Conservation (phyloP, 2,888 invertebrate genomes). For the Noctua janthe region DNA sequence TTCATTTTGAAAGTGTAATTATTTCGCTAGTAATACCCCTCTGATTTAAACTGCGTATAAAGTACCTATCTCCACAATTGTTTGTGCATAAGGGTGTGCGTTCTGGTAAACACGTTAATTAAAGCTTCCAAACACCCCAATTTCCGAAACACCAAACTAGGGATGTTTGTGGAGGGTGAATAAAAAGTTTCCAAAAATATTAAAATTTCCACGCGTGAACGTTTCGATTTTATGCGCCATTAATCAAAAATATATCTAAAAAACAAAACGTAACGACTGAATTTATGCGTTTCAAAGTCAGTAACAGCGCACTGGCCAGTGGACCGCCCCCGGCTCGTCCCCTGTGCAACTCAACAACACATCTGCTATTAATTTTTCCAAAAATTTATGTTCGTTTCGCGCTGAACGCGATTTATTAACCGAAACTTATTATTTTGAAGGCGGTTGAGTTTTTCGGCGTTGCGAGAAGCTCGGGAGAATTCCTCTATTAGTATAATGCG, state of each 20-base stretch:
- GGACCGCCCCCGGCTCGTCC: conserved; percentile 76
- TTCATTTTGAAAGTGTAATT: conserved; percentile 58
- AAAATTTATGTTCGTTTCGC: conserved; percentile 86
- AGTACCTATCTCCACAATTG: conserved; percentile 63
- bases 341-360: conserved; percentile 86
- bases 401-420: conserved; percentile 87
- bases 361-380: conserved; percentile 88
- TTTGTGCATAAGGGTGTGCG: conserved; percentile 68
- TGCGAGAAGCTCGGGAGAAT: conserved; percentile 79
- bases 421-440: conserved; percentile 88
- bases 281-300: conserved; percentile 89
- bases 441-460: conserved; percentile 82
- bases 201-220: conserved; percentile 80
- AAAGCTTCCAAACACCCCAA: conserved; percentile 69
- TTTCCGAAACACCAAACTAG: conserved; percentile 61
- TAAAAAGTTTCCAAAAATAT: conserved; percentile 73
- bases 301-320: conserved; percentile 76
- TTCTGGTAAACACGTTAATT: conserved; percentile 70
- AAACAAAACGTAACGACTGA: conserved; percentile 83
- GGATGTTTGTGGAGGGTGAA: conserved; percentile 65
- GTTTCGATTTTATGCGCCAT: conserved; percentile 87
- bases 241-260: conserved; percentile 87
- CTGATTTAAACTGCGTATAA: conserved; percentile 58
- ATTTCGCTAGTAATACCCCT: conserved; percentile 55
- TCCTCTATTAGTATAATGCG: conserved; percentile 91